Base-by-base conservation (phyloP, 2,113 vertebrate genomes). In the Archocentrus centrarchus region DNA sequence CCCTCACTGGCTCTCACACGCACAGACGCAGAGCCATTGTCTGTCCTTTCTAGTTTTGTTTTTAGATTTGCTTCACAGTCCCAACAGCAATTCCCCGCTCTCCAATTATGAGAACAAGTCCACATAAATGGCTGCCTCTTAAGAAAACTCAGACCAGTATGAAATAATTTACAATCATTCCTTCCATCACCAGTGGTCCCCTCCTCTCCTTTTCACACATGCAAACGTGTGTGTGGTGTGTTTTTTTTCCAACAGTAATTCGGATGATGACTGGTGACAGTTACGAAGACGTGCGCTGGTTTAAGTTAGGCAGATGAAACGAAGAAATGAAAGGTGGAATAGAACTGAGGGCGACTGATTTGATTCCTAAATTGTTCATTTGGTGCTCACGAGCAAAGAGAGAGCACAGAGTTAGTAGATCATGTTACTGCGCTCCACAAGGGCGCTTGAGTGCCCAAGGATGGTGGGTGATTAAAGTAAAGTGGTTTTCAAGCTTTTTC, bases 41-140 rank as follows among this genome's bases (percentile, higher is more conserved):
- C 55, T 61, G 14, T 82, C 78, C 76, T 84, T 81, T 84, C 75
- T 85, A 35, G 50, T 79, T 81, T 77, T 75, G 64, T 79, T 89
- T 86, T 82, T 75, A 70, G 84, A 80, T 82, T 84, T 62, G 50
- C 59, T 80, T 35, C 35, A 14, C 59, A 60, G 75, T 80, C 39
- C 35, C 14, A 76, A 85, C 2, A 20, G 64, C 79, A 85, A 86
- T 87, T 85, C 85, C 75, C 22, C 22, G 11, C 75, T 80, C 66
- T 27, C 79, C 86, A 86, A 89, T 93, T 89, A 91, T 2, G 17
- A 85, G 58, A 90, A 59, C 83, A 75, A 80, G 73, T 76, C 82
- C 80, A 82, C 75, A 85, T 86, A 60, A 87, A 86, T 80, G 55
- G 83, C 77, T 59, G 47, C 47, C 80, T 75, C 66, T 82, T 41